Base-by-base conservation (phyloP, 2,113 vertebrate species). In the Tympanuchus pallidicinctus region DNA sequence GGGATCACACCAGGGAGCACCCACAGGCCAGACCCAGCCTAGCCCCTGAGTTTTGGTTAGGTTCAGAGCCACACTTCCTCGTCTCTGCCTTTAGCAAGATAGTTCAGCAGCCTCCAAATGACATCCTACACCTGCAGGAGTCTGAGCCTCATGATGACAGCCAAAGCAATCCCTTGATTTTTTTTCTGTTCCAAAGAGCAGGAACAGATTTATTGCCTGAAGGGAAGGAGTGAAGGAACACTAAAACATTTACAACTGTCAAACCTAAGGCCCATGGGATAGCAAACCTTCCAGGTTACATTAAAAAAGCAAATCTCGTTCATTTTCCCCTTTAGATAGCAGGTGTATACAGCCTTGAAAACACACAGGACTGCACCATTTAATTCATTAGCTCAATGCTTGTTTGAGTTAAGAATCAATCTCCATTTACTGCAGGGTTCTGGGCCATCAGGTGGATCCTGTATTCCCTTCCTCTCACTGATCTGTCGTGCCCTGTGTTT, bases 151-250 rank as follows among this genome's bases (percentile, higher is more conserved):
- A 0, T 15, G 66, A 59, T 16, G 54, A 63, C 38, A 93, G 28
- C 59, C 57, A 63, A 59, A 79, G 38, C 43, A 85, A 30, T 32
- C 42, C 70, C 6, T 52, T 50, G 82, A 27, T 83, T 93, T 61
- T 40, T 56, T 56, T 27, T 15, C 28, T 43, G 3, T 73, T 85
- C 66, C 48, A 57, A 78, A 36, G 77, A 86, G 52, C 61, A 60
- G 80, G 47, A 56, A 81, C 73, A 84, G 93, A 86, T 89, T 92
- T 67, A 11, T 40, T 71, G 86, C 77, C 86, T 67, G 70, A 71
- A 89, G 86, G 83, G 77, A 88, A 86, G 73, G 76, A 92, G 50
- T 36, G 65, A 69, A 90, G 73, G 76, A 90, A 52, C 69, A 28
- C 65, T 82, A 32, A 75, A 90, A 70, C 69, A 63, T 76, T 95